phyloP scores from a whole-genome alignment of 2,888 invertebrate species.

The Chloromyia formosa region DNA sequence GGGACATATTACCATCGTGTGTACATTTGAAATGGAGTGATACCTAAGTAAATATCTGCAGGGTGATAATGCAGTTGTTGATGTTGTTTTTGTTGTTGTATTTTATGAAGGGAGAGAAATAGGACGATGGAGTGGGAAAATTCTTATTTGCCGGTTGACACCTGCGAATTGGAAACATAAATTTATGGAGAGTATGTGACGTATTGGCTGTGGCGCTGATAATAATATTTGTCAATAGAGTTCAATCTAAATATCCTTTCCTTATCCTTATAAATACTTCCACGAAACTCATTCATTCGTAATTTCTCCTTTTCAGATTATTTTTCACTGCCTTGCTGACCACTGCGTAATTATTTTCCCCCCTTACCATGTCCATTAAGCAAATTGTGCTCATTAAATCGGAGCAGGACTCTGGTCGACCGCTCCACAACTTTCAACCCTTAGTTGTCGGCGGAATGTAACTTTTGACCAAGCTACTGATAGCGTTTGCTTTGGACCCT shows the following conservation, averaged over 20 bases:
- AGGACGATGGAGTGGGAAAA: not conserved
- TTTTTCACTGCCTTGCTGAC: conserved; percentile 42
- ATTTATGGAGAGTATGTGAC: not conserved
- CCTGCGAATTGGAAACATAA: not conserved
- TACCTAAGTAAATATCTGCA: conserved; percentile 38
- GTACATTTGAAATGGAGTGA: conserved; percentile 44
- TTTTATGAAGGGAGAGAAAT: no score
- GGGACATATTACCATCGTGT: conserved; percentile 44
- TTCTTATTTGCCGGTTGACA: conserved; percentile 39
- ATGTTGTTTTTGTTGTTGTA: not conserved
- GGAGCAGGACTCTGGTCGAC: conserved; percentile 23
- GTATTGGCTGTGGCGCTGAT: not conserved
- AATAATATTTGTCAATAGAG: not conserved
- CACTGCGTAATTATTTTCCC: conserved; percentile 42
- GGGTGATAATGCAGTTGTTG: conserved; percentile 27
- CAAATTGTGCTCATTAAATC: conserved; percentile 44
- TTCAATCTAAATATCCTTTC: not conserved
- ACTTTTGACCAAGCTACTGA: conserved; percentile 26
- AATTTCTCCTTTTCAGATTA: conserved; percentile 13
- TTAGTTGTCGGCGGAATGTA: conserved; percentile 6
- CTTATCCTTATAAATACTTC: conserved; percentile 18
- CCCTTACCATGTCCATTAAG: conserved; percentile 29
- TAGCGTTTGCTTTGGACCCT: not conserved
- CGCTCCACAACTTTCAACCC: conserved; percentile 9
- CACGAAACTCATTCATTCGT: conserved; percentile 6